These are phyloP conservation scores for Syngnathus acus DNA, from an alignment of 2,797 vertebrate genomes.

Conservation along the genomic window DNA sequence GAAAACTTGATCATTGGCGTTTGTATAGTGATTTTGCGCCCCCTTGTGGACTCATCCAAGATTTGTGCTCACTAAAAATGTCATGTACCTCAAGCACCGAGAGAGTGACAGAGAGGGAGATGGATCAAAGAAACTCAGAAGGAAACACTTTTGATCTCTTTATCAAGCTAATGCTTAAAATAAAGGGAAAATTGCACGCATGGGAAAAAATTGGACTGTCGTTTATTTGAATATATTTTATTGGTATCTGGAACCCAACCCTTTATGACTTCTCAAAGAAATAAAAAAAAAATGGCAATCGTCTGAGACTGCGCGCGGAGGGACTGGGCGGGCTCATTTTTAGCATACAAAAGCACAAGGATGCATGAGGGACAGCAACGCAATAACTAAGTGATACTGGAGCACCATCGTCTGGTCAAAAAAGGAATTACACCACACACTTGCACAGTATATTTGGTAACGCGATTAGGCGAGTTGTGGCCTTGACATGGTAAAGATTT, in stretches of 20 bases:
- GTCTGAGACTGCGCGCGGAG: too few relatives aligned
- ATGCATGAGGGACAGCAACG: neutral
- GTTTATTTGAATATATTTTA: too few relatives aligned
- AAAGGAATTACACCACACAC: slow-evolving; percentile 24
- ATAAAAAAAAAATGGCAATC: neutral
- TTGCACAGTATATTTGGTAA: neutral
- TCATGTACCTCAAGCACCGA: neutral
- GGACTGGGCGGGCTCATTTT: neutral
- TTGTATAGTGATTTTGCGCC: neutral
- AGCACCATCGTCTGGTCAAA: slow-evolving; percentile 55
- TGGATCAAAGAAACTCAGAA: too few relatives aligned
- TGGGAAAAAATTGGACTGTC: too few relatives aligned
- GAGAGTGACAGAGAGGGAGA: too few relatives aligned
- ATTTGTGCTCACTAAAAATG: neutral
- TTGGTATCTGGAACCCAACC: too few relatives aligned
- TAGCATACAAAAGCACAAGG: neutral
- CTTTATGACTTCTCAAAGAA: neutral
- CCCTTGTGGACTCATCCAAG: neutral
- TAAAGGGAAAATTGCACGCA: too few relatives aligned
- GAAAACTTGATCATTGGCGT: neutral
- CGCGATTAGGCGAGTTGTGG: neutral
- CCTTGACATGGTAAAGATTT: neutral
- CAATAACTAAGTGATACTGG: slow-evolving; percentile 30
- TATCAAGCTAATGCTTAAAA: too few relatives aligned
- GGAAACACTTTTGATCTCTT: too few relatives aligned